Conservation (phyloP, 2,888 invertebrate genomes). For the Rutpela maculata region DNA sequence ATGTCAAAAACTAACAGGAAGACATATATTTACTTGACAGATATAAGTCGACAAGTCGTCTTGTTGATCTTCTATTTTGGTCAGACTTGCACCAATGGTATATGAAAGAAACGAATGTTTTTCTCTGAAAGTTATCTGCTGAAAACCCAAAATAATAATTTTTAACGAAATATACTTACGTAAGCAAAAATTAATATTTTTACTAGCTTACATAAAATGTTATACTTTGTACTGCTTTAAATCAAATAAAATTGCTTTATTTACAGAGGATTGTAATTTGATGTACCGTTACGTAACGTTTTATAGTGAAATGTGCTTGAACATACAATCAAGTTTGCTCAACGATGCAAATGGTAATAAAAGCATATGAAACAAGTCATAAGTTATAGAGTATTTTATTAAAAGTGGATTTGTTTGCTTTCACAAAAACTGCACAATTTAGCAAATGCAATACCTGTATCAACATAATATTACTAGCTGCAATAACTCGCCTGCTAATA, state of each 20-base stretch:
- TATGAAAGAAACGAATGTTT: no score
- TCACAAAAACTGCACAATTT: not conserved
- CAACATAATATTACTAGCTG: no score
- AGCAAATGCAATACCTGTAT: not conserved
- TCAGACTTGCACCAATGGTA: no score
- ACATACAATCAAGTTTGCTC: constrained; percentile 14
- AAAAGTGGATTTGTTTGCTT: not conserved
- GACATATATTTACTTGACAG: no score
- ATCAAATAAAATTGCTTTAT: constrained; percentile 2
- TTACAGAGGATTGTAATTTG: not conserved
- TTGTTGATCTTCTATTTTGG: no score
- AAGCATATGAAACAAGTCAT: constrained; percentile 1
- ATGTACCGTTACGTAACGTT: not conserved
- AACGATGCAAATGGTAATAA: constrained; percentile 11
- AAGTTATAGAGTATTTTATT: not conserved
- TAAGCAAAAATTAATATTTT: not conserved
- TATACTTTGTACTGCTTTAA: not conserved
- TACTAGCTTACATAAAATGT: not conserved
- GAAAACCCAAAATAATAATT: no score
- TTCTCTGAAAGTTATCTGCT: no score
- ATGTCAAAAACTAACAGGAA: no score
- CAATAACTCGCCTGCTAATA: no score
- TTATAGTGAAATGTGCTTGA: constrained; percentile 4
- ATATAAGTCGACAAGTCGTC: no score
- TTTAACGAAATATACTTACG: no score